Evolutionary conservation across 2,113 vertebrate species (phyloP).

Genomic region (Donacobius atricapilla): DNA sequence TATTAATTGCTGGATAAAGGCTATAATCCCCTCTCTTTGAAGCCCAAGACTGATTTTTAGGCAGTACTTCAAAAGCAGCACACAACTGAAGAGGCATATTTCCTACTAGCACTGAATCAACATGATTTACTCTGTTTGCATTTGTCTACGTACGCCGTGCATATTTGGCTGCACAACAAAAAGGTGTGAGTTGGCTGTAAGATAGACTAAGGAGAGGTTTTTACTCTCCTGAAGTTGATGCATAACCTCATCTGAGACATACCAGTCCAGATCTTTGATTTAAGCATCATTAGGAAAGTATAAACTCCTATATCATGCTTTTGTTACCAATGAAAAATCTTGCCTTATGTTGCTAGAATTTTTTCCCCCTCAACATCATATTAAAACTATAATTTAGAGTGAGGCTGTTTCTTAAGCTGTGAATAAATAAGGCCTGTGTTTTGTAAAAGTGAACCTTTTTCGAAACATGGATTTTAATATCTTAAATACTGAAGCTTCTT

Average conservation of each 20-base stretch:
- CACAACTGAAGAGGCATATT: constrained; percentile 76
- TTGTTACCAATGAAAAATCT: constrained; percentile 44
- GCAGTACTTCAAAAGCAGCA: constrained; percentile 84
- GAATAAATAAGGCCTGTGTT: constrained; percentile 54
- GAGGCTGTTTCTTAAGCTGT: constrained; percentile 21
- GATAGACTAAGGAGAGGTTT: constrained; percentile 62
- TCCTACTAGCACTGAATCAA: constrained; percentile 75
- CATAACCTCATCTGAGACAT: constrained; percentile 69
- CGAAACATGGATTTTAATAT: constrained; percentile 37
- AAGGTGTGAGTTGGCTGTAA: constrained; percentile 74
- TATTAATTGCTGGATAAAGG: constrained; percentile 97
- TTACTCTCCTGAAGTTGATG: constrained; percentile 64
- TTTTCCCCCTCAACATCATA: background rate
- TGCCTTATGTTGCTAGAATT: background rate
- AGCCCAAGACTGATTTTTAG: constrained; percentile 88
- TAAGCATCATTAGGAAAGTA: constrained; percentile 70
- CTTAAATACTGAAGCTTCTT: constrained; percentile 48
- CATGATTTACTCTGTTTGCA: constrained; percentile 76
- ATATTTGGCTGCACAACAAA: constrained; percentile 75
- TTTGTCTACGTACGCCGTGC: constrained; percentile 72
- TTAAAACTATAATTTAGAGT: constrained; percentile 62
- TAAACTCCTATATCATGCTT: constrained; percentile 49
- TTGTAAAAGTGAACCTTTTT: constrained; percentile 37
- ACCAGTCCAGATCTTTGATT: constrained; percentile 59
- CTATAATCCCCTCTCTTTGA: constrained; percentile 95